Conservation (phyloP, 2,797 vertebrate species). For the Tangara arthus region DNA sequence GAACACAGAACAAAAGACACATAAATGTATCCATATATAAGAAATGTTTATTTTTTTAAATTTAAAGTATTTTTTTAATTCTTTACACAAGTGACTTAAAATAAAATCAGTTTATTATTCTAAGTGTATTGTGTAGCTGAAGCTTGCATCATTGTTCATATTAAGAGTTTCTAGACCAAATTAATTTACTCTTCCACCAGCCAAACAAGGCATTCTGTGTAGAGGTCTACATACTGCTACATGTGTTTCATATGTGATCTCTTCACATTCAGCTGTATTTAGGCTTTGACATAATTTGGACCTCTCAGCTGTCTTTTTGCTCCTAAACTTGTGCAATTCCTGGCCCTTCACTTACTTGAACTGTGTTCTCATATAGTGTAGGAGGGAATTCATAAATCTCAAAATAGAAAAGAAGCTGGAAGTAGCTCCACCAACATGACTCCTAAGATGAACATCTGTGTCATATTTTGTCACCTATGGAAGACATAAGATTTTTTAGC, state of each 20-base stretch:
- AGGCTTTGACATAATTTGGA: background rate
- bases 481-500: background rate
- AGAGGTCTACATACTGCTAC: background rate
- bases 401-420: background rate
- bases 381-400: background rate
- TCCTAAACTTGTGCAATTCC: background rate
- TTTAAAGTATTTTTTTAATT: background rate
- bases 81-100: background rate
- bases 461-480: background rate
- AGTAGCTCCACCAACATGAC: background rate
- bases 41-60: background rate
- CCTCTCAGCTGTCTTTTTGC: background rate
- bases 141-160: background rate
- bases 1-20: background rate
- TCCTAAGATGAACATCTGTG: background rate
- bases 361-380: background rate
- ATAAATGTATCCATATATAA: background rate
- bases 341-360: background rate
- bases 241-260: background rate
- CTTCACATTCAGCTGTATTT: background rate
- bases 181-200: background rate
- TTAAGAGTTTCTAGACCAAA: background rate
- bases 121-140: background rate
- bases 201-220: background rate
- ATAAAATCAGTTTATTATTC: background rate